Evolutionary conservation across 2,113 vertebrate species (phyloP), one percentile per base, ranked within the genome.

Genomic region (Neogobius melanostomus): DNA sequence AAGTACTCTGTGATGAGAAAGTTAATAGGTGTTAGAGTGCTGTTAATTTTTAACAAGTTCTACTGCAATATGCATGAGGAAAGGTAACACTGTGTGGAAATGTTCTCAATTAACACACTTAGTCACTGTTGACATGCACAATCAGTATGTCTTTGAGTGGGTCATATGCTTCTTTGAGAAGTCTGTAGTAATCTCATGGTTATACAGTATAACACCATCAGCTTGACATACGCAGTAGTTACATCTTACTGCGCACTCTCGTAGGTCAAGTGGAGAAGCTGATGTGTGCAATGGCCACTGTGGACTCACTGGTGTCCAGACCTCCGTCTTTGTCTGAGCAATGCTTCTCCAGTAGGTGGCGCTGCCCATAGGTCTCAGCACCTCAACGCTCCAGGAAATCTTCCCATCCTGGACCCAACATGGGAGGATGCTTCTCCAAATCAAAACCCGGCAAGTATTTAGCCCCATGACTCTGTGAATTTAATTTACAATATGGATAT

Each of bases 371-470:
- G 79, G 88, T 88, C 81, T 88, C 81, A 90, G 80, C 45, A 3
- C 64, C 81, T 43, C 63, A 68, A 66, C 76, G 67, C 76, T 77
- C 82, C 82, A 77, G 85, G 89, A 85, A 74, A 77, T 85, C 80
- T 85, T 84, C 87, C 75, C 73, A 78, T 71, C 76, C 81, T 73
- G 78, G 81, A 85, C 88, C 80, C 92, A 91, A 84, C 93, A 99
- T 98, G 98, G 98, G 98, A 89, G 95, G 97, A 94, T 99, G 98
- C 90, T 96, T 98, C 94, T 98, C 97, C 89, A 98, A 98, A 91
- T 94, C 96, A 86, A 99, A 99, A 87, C 94, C 96, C 98, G 97
- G 97, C 96, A 90, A 93, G 44, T 28, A 11, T 54, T 60, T 47
- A 11, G 8, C 45, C 36, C 10, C 17, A 16, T 51, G 45, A 36